Percentiles rank a stretch among this genome's conserved stretches.
These are phyloP conservation scores for Maccullochella peelii DNA, from an alignment of 2,113 vertebrate species.

Conservation along the genomic window DNA sequence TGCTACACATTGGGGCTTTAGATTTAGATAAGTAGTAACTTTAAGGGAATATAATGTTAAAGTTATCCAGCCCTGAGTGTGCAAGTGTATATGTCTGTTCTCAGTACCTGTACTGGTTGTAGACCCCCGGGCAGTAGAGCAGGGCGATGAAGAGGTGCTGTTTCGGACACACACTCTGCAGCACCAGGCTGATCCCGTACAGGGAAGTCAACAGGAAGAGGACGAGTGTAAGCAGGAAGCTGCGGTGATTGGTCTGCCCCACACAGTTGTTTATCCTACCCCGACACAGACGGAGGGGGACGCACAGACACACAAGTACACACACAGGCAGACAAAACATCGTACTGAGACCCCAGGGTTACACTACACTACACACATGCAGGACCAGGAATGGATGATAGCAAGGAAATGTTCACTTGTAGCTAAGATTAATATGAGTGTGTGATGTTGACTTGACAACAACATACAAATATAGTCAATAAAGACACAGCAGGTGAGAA, in stretches of 20 bases:
- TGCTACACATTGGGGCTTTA: background rate
- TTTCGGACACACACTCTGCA: constrained; percentile 89
- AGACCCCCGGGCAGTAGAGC: constrained; percentile 95
- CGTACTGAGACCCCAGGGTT: constrained; percentile 56
- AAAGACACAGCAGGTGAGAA: constrained; percentile 7
- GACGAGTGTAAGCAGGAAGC: constrained; percentile 92
- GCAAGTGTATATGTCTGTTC: background rate
- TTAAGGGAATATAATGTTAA: background rate
- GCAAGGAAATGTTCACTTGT: background rate
- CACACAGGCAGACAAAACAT: constrained; percentile 65
- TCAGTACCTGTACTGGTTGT: constrained; percentile 91
- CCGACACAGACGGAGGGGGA: constrained; percentile 34
- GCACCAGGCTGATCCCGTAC: constrained; percentile 92
- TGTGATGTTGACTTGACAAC: background rate
- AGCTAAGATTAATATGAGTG: background rate
- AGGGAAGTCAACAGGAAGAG: constrained; percentile 93
- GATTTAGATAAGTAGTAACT: background rate
- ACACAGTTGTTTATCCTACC: constrained; percentile 98
- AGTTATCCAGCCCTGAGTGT: background rate
- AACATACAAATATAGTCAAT: constrained; percentile 23
- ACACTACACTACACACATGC: constrained; percentile 52
- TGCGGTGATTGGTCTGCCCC: constrained; percentile 94
- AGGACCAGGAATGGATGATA: constrained; percentile 24
- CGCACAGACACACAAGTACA: constrained; percentile 43
- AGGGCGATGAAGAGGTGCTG: constrained; percentile 87